Evolutionary conservation across 2,888 invertebrate genomes (phyloP).

Genomic region (Andrena trimmerana): DNA sequence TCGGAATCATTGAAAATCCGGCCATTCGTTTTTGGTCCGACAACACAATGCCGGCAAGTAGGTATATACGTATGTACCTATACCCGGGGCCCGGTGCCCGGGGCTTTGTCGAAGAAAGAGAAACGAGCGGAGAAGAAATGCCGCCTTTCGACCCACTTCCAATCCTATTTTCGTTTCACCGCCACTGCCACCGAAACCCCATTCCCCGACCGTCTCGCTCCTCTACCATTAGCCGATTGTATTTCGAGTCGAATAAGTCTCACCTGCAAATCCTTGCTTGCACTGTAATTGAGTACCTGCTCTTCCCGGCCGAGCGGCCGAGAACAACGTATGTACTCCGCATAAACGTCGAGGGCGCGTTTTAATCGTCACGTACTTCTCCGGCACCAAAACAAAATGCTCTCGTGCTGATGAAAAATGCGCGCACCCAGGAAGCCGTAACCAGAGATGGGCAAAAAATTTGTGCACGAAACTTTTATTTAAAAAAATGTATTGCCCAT

Average conservation of each 20-base stretch:
- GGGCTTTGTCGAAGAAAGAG: slow-evolving; percentile 55
- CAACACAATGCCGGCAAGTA: slow-evolving; percentile 57
- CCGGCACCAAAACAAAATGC: neutral
- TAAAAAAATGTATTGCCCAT: too few relatives aligned
- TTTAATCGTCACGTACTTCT: slow-evolving; percentile 38
- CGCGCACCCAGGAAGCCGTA: too few relatives aligned
- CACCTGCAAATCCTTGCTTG: slow-evolving; percentile 72
- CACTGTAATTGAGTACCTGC: slow-evolving; percentile 69
- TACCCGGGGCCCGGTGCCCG: neutral
- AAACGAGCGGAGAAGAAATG: slow-evolving; percentile 67
- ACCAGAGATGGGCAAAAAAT: too few relatives aligned
- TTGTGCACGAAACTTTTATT: too few relatives aligned
- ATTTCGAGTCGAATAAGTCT: slow-evolving; percentile 75
- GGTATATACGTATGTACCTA: slow-evolving; percentile 29
- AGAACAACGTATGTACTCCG: neutral
- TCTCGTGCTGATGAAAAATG: slow-evolving; percentile 30
- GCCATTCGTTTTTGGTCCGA: slow-evolving; percentile 66
- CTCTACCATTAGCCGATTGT: slow-evolving; percentile 80
- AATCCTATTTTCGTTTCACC: slow-evolving; percentile 72
- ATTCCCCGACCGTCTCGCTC: slow-evolving; percentile 37
- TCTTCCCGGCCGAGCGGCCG: neutral
- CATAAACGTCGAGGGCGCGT: slow-evolving; percentile 14
- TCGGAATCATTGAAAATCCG: slow-evolving; percentile 71
- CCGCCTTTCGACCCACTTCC: slow-evolving; percentile 68
- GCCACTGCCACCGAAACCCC: neutral